Evolutionary conservation across 2,888 invertebrate genomes (phyloP).

Genomic region (Hypselothyrea guttata): DNA sequence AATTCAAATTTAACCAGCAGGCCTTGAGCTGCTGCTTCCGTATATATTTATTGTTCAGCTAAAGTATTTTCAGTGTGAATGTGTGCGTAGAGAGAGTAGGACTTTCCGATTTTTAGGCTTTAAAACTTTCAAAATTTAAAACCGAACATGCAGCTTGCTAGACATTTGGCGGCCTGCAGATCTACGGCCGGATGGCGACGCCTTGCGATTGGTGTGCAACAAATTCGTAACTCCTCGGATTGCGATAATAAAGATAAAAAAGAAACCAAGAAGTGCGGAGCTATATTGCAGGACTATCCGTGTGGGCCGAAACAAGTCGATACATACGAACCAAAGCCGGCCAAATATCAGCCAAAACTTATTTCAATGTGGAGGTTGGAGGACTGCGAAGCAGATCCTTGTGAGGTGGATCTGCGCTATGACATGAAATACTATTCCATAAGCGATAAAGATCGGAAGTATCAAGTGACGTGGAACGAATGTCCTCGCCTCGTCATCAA

Average conservation of each 20-base stretch:
- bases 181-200: background rate
- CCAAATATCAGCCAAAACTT: background rate
- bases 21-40: too few species aligned
- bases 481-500: slow-evolving; percentile 50
- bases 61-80: too few species aligned
- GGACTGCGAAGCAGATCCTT: slow-evolving; percentile 12
- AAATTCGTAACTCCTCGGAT: slow-evolving; percentile 17
- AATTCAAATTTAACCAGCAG: too few species aligned
- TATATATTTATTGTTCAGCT: too few species aligned
- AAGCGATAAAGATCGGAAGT: slow-evolving; percentile 47
- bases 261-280: slow-evolving; percentile 28
- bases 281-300: slow-evolving; percentile 10
- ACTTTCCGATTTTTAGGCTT: background rate
- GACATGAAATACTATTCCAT: slow-evolving; percentile 58
- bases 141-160: too few species aligned
- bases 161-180: background rate
- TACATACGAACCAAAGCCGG: too few species aligned
- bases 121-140: slow-evolving; percentile 1
- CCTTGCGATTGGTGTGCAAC: background rate
- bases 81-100: background rate
- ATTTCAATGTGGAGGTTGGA: slow-evolving; percentile 43
- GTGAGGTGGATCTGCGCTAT: slow-evolving; percentile 44
- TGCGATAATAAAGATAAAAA: background rate
- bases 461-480: slow-evolving; percentile 68
- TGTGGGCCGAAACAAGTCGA: slow-evolving; percentile 8